These are phyloP conservation scores for Botia almorhae DNA, from an alignment of 2,797 vertebrate species.

Conservation along the genomic window DNA sequence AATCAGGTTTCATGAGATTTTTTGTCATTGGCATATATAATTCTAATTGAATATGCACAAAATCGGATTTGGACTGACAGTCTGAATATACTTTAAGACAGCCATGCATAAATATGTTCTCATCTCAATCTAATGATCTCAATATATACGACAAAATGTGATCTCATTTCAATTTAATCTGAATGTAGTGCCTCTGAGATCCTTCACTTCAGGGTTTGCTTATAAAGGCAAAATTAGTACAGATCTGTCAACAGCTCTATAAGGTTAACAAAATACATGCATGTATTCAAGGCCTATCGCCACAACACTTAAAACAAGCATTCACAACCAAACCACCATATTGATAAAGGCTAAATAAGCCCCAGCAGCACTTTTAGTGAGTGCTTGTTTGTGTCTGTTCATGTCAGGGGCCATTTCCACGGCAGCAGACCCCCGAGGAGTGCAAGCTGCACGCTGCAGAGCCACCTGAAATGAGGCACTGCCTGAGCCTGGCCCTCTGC, in stretches of 20 bases:
- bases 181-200: too few relatives aligned
- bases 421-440: slow-evolving; percentile 66
- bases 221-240: not conserved
- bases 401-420: slow-evolving; percentile 71
- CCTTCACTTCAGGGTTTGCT: not conserved
- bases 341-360: slow-evolving; percentile 63
- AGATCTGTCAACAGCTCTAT: not conserved
- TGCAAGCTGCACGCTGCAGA: slow-evolving; percentile 66
- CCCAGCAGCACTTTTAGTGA: slow-evolving; percentile 68
- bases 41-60: too few relatives aligned
- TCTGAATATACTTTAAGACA: too few relatives aligned
- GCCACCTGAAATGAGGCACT: slow-evolving; percentile 80
- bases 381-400: slow-evolving; percentile 76
- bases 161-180: too few relatives aligned
- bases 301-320: slow-evolving; percentile 42
- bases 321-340: slow-evolving; percentile 39
- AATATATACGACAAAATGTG: too few relatives aligned
- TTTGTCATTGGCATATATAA: too few relatives aligned
- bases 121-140: too few relatives aligned
- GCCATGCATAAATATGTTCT: too few relatives aligned
- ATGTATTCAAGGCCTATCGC: slow-evolving; percentile 5
- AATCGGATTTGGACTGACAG: too few relatives aligned
- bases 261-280: slow-evolving; percentile 27
- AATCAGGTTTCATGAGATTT: too few relatives aligned
- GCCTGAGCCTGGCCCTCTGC: slow-evolving; percentile 84